A percentile compares a stretch with the other conserved stretches of the same genome.
Conservation (phyloP, 2,797 vertebrate species). For the Yasuhikotakia modesta region DNA sequence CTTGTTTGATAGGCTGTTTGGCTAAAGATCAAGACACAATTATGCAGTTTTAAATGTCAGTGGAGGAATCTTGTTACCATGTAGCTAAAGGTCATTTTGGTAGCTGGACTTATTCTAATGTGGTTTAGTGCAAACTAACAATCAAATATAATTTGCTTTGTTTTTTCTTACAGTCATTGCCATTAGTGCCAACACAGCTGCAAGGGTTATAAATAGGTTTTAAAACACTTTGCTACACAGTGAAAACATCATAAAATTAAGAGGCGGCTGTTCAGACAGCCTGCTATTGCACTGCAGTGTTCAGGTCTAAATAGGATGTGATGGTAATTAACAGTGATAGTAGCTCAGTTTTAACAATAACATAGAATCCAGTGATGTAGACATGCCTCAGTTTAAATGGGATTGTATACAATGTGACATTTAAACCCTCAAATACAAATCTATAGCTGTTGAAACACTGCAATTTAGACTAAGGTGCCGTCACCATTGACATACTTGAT, state of each 20-base stretch:
- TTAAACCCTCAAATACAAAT: not conserved
- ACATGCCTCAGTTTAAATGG: not conserved
- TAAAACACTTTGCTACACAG: not conserved
- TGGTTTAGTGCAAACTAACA: constrained; percentile 7
- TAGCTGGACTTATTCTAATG: constrained; percentile 8
- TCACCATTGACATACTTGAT: not conserved
- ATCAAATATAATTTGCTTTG: constrained; percentile 13
- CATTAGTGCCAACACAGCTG: constrained; percentile 5
- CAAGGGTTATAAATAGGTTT: constrained; percentile 2
- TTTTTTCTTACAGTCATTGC: constrained; percentile 5
- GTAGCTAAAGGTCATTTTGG: constrained; percentile 18
- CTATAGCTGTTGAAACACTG: not conserved
- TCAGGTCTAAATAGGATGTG: not conserved
- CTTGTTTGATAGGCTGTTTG: not conserved
- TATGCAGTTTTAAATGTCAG: not conserved
- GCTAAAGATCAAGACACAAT: not conserved
- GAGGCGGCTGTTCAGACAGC: constrained; percentile 11
- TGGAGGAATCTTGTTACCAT: not conserved
- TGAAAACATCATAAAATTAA: not conserved
- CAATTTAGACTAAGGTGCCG: not conserved
- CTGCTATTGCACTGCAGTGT: constrained; percentile 1
- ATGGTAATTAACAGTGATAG: not conserved
- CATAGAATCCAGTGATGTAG: not conserved
- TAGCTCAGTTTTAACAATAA: not conserved
- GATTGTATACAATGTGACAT: not conserved